Evolutionary conservation across 2,888 invertebrate species (phyloP).

Genomic region (Celastrina argiolus): DNA sequence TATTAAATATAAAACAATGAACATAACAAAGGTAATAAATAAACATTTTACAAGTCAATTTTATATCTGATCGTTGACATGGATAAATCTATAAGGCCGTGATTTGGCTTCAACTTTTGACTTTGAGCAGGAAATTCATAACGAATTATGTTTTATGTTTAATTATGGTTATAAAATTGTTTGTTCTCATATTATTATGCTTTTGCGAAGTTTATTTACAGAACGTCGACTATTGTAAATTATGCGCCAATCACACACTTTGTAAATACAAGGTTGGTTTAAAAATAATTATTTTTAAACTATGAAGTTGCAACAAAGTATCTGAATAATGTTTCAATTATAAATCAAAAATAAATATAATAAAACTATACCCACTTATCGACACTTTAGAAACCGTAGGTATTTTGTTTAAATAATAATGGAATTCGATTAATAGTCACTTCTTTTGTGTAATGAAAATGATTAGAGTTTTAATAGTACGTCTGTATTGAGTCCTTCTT

Average conservation of each 20-base stretch:
- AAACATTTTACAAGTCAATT: conserved; percentile 14
- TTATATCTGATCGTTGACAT: not conserved
- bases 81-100: conserved; percentile 42
- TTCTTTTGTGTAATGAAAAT: not conserved
- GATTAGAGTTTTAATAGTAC: too few relatives aligned
- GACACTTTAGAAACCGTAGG: too few relatives aligned
- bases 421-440: not conserved
- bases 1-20: conserved; percentile 56
- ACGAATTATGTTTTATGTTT: conserved; percentile 30
- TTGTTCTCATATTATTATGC: conserved; percentile 26
- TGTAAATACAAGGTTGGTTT: conserved; percentile 31
- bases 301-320: not conserved
- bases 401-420: too few relatives aligned
- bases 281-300: conserved; percentile 15
- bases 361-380: not conserved
- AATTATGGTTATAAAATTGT: conserved; percentile 28
- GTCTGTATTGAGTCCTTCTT: too few relatives aligned
- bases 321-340: too few relatives aligned
- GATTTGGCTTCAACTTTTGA: conserved; percentile 28
- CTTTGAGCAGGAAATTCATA: conserved; percentile 14
- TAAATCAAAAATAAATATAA: not conserved
- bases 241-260: conserved; percentile 31
- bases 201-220: conserved; percentile 5
- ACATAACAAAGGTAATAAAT: conserved; percentile 59
- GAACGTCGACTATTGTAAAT: conserved; percentile 29